Conservation (phyloP, 2,113 vertebrate species). For the Salminus brasiliensis region DNA sequence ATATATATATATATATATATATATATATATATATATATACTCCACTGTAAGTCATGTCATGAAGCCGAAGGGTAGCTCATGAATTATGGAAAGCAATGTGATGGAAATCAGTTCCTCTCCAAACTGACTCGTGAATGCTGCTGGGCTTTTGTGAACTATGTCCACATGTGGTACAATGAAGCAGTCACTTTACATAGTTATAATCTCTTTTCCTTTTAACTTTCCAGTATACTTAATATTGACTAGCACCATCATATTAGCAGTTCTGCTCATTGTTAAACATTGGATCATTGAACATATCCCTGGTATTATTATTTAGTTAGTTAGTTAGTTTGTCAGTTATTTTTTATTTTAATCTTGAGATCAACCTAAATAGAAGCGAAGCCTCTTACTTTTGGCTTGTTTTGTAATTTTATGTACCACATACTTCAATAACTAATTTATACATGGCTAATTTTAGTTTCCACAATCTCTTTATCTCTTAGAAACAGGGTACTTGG, state of each 20-base stretch:
- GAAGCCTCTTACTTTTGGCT: too few relatives aligned
- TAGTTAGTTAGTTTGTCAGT: neutral
- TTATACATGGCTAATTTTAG: too few relatives aligned
- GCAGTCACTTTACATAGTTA: conserved; percentile 12
- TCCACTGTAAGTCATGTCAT: conserved; percentile 70
- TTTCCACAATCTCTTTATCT: too few relatives aligned
- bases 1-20: conserved; percentile 62
- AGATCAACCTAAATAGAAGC: too few relatives aligned
- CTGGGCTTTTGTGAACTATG: neutral
- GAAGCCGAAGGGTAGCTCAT: conserved; percentile 69
- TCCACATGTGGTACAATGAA: neutral
- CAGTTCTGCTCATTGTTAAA: neutral
- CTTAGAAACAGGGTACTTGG: too few relatives aligned
- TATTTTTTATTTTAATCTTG: too few relatives aligned
- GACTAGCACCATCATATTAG: neutral
- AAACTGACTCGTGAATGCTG: conserved; percentile 21
- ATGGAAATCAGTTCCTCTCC: conserved; percentile 64
- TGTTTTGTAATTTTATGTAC: too few relatives aligned
- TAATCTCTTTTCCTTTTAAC: neutral
- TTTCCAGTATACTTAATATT: neutral
- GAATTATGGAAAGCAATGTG: conserved; percentile 69
- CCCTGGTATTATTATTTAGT: neutral
- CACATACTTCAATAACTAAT: too few relatives aligned
- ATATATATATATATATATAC: conserved; percentile 55
- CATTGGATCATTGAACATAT: too few relatives aligned